Conservation (phyloP, 2,113 vertebrate genomes). For the Xiphorhynchus elegans region DNA sequence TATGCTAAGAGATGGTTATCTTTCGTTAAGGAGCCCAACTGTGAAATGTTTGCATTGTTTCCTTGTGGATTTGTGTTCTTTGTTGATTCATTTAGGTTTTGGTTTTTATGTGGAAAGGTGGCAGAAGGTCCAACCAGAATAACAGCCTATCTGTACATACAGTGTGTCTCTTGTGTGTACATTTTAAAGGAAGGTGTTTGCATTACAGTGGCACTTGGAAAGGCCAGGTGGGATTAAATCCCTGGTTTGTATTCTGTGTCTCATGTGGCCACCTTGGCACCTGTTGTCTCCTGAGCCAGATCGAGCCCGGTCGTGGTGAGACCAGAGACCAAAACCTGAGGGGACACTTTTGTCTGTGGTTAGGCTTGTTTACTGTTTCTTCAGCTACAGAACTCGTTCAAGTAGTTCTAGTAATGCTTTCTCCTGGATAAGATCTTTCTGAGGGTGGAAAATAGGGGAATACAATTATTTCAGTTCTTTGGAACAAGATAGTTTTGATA, state of each 20-base stretch:
- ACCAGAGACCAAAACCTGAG: background rate
- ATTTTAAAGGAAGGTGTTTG: background rate
- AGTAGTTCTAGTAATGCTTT: background rate
- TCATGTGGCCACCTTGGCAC: background rate
- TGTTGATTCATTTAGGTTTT: background rate
- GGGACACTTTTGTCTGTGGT: background rate
- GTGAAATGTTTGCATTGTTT: background rate
- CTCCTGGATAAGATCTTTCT: background rate
- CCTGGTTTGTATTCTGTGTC: background rate
- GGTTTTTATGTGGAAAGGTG: background rate
- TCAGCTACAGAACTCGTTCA: background rate
- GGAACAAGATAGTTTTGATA: background rate
- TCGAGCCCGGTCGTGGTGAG: background rate
- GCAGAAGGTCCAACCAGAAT: background rate
- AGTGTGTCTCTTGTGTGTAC: fast-evolving
- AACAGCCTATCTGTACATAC: background rate
- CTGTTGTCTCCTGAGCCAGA: background rate
- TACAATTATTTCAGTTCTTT: background rate
- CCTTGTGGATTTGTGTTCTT: background rate
- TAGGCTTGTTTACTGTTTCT: background rate
- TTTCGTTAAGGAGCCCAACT: background rate
- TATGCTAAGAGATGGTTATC: background rate
- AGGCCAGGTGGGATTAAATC: background rate
- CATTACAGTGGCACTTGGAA: background rate
- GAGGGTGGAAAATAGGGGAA: background rate